Conservation (phyloP, 2,797 vertebrate genomes). For the Meda fulgida region DNA sequence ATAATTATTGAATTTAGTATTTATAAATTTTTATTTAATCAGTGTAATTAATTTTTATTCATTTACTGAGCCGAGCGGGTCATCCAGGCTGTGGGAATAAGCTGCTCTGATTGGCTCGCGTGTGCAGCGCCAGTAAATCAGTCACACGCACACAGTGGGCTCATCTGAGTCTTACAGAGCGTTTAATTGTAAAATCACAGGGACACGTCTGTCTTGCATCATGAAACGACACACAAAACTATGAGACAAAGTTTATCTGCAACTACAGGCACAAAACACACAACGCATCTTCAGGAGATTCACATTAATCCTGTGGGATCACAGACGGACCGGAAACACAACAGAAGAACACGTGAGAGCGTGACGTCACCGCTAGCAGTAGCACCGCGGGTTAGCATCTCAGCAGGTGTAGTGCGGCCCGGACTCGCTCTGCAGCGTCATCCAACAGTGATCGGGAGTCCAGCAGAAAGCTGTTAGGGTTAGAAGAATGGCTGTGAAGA, state of each 20-base stretch:
- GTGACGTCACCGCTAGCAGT: background rate
- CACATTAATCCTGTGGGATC: background rate
- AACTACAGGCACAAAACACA: slow-evolving; percentile 38
- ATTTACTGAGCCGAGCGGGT: too few species aligned
- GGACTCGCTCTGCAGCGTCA: too few species aligned
- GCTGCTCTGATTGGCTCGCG: too few species aligned
- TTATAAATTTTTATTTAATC: too few species aligned
- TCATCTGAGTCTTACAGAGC: background rate
- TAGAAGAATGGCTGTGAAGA: too few species aligned
- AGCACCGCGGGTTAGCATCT: slow-evolving; percentile 7
- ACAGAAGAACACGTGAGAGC: background rate
- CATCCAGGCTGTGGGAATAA: too few species aligned
- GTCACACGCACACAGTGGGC: background rate
- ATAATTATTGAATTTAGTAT: too few species aligned
- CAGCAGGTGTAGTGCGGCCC: background rate
- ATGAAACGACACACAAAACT: slow-evolving; percentile 29
- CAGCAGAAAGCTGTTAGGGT: too few species aligned
- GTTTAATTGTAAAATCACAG: slow-evolving; percentile 25
- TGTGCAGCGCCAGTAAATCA: too few species aligned
- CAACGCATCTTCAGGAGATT: background rate
- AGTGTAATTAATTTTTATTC: too few species aligned
- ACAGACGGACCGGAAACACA: background rate
- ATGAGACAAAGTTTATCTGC: slow-evolving; percentile 8
- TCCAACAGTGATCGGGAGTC: background rate
- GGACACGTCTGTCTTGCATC: background rate